These are phyloP conservation scores for Zaprionus tsacasi DNA, from an alignment of 1,140 invertebrate genomes.

Conservation along the genomic window DNA sequence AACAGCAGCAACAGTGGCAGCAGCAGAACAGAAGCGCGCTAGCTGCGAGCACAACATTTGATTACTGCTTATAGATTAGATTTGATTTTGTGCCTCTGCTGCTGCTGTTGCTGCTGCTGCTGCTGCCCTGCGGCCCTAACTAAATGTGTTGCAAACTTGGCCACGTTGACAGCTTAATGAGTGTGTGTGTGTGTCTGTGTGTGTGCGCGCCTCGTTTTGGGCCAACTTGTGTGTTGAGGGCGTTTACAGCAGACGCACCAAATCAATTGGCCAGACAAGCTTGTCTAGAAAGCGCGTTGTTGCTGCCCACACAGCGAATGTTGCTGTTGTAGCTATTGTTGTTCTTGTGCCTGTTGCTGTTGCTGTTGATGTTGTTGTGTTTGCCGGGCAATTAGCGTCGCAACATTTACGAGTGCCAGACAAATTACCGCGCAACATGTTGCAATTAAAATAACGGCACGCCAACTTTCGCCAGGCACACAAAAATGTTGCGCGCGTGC, in stretches of 20 bases:
- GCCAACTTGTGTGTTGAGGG: conserved; percentile 50
- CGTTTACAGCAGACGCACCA: conserved; percentile 59
- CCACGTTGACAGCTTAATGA: conserved; percentile 79
- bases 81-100: conserved; percentile 42
- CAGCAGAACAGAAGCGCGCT: conserved; percentile 38
- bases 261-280: conserved; percentile 58
- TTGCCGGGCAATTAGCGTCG: conserved; percentile 71
- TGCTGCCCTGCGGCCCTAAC: conserved; percentile 54
- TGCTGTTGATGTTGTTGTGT: conserved; percentile 35
- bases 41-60: conserved; percentile 74
- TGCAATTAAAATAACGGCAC: conserved; percentile 81
- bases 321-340: conserved; percentile 18
- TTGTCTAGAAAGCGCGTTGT: conserved; percentile 24
- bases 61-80: conserved; percentile 81
- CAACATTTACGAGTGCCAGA: conserved; percentile 80
- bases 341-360: conserved; percentile 24
- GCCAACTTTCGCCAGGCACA: conserved; percentile 71
- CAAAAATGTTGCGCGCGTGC: conserved; percentile 77
- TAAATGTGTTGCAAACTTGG: conserved; percentile 79
- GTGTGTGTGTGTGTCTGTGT: neutral
- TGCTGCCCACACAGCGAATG: conserved; percentile 47
- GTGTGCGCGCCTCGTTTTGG: conserved; percentile 15
- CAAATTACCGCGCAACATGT: conserved; percentile 80
- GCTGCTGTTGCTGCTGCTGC: conserved; percentile 40
- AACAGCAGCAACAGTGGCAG: conserved; percentile 42